Evolutionary conservation across 2,888 invertebrate species (phyloP).

Genomic region (Cistogaster globosa): DNA sequence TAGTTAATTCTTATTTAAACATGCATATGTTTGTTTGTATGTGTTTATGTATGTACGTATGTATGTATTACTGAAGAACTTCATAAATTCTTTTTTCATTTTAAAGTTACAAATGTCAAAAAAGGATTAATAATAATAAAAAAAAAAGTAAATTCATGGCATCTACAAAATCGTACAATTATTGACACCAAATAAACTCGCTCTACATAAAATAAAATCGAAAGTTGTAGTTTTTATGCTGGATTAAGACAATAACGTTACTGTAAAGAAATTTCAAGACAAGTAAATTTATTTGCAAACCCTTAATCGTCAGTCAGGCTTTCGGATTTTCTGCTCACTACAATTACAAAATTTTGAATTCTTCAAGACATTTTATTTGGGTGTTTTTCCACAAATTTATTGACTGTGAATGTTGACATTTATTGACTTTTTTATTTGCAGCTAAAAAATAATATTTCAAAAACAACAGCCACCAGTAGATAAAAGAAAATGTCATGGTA

Average conservation of each 20-base stretch:
- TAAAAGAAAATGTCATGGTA: conserved; percentile 41
- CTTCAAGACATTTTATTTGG: conserved; percentile 32
- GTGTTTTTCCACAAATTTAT: conserved; percentile 37
- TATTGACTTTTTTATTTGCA: conserved; percentile 58
- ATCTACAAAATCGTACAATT: conserved; percentile 58
- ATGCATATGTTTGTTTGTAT: background rate
- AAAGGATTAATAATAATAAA: conserved; percentile 26
- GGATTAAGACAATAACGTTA: conserved; percentile 11
- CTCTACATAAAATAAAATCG: conserved; percentile 70
- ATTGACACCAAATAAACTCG: conserved; percentile 63
- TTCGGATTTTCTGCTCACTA: background rate
- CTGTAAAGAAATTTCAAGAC: conserved; percentile 6
- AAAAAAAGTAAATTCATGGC: conserved; percentile 28
- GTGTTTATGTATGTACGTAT: background rate
- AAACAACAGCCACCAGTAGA: conserved; percentile 21
- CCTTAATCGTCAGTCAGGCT: conserved; percentile 33
- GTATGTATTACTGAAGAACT: background rate
- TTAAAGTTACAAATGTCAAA: conserved; percentile 43
- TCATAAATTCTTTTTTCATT: background rate
- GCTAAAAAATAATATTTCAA: conserved; percentile 10
- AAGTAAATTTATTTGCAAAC: conserved; percentile 67
- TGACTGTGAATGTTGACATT: conserved; percentile 65
- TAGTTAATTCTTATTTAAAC: background rate
- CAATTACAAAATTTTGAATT: conserved; percentile 52
- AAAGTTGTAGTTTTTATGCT: conserved; percentile 62